Base-by-base conservation (phyloP, 1,140 invertebrate genomes). In the Drosophila pallidifrons region DNA sequence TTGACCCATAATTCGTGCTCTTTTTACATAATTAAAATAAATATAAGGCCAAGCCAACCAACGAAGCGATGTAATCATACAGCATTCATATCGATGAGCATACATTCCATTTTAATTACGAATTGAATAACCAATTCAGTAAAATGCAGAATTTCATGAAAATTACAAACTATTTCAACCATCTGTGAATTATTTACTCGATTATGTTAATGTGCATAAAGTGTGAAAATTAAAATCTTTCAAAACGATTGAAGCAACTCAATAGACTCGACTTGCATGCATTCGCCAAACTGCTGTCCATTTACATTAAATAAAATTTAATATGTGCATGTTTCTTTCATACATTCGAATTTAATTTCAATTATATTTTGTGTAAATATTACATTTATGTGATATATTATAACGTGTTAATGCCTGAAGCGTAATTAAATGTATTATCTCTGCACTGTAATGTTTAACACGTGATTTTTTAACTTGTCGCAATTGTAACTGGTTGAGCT, bases 1-100 rank as follows among this genome's bases (percentile, higher is more conserved):
- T 83, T 87, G 77, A 89, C 83, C 83, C 85, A 87, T 65, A 80
- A 88, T 82, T 74, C 73, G 61, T 77, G 54, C 75, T 68, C 63
- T 70, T 67, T 77, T 76, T 75, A 75, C 83, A 87, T 77, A 71
- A 83, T 87, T 87, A 75, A 80, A 87, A 68, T 67, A 75, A 76
- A 75, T 76, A 79, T 69, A 76, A 57, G 16, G 46, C 6, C 13
- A 64, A 30, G 28, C 8, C 13, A 35, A 52, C 43, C 43, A 46
- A 47, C 25, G 46, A 28, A 57, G 15, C 16, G 4, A 41, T 20
- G 11, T 41, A 41, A 41, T 20, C 41, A 43, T 43, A 43, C 41
- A 20, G n/a, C 3, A 7, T 20, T 41, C 15, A 41, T 6, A 57
- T 41, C 15, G 13, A 38, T 20, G 1, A 20, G 7, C 3, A 20